Conservation (phyloP, 1,140 invertebrate species). For the Scaptomyza montana region DNA sequence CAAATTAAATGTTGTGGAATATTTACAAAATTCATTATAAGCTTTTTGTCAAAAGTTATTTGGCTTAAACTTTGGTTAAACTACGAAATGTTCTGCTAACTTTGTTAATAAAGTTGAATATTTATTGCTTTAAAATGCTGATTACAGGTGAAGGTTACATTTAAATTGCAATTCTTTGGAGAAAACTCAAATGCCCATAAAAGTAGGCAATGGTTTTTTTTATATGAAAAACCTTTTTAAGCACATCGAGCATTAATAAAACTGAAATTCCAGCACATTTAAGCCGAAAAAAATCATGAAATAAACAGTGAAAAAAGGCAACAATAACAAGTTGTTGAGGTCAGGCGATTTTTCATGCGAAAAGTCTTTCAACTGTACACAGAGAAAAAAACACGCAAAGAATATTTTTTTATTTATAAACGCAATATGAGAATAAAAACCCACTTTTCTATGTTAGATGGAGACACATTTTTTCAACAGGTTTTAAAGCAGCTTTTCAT, state of each 20-base stretch:
- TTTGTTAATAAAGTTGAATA: not conserved
- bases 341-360: not conserved
- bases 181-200: conserved; percentile 5
- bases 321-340: conserved; percentile 17
- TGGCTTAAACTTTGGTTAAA: not conserved
- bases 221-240: conserved; percentile 32
- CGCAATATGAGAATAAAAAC: not conserved
- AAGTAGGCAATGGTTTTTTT: conserved; percentile 37
- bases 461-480: too few species aligned
- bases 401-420: too few species aligned
- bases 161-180: conserved; percentile 3
- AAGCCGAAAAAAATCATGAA: not conserved
- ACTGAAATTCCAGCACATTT: not conserved
- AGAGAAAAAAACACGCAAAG: not conserved
- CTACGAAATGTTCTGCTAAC: not conserved
- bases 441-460: too few species aligned
- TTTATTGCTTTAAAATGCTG: not conserved
- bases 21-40: not conserved
- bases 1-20: not conserved
- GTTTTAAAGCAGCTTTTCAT: not conserved
- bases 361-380: conserved; percentile 21
- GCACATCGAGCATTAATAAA: conserved; percentile 19
- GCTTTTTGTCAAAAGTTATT: not conserved
- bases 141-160: conserved; percentile 11
- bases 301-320: conserved; percentile 1